Evolutionary conservation across 2,113 vertebrate species (phyloP).

Genomic region (Zeus faber): DNA sequence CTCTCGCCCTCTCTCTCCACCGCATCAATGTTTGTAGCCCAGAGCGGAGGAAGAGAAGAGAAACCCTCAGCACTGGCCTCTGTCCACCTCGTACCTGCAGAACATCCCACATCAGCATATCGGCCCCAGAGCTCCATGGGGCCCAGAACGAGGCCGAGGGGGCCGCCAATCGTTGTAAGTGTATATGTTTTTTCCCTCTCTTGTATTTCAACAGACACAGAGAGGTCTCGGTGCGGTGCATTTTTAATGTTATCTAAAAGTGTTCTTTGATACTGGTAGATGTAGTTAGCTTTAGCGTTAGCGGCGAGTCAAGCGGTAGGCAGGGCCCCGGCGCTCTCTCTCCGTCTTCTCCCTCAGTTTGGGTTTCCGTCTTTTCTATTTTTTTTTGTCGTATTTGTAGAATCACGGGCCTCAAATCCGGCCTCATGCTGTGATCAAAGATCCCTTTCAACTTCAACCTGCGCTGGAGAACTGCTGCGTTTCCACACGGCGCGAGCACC

Average conservation of each 20-base stretch:
- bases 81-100: constrained; percentile 69
- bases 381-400: background rate
- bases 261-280: too few relatives aligned
- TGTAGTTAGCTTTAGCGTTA: too few relatives aligned
- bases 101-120: constrained; percentile 61
- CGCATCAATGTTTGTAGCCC: constrained; percentile 61
- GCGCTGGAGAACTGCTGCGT: too few relatives aligned
- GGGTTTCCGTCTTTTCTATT: background rate
- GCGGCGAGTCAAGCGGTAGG: too few relatives aligned
- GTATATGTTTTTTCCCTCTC: too few relatives aligned
- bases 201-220: constrained; percentile 29
- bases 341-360: too few relatives aligned
- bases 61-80: constrained; percentile 56
- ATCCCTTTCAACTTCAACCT: constrained; percentile 49
- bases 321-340: too few relatives aligned
- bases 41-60: constrained; percentile 50
- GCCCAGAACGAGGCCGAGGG: constrained; percentile 28
- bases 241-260: constrained; percentile 26
- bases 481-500: too few relatives aligned
- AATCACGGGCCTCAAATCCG: constrained; percentile 20
- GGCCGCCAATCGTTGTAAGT: too few relatives aligned
- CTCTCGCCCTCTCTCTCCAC: constrained; percentile 41
- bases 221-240: background rate
- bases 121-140: constrained; percentile 41
- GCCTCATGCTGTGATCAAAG: constrained; percentile 57